These are phyloP conservation scores for Invenusta paracnida DNA, from an alignment of 2,888 invertebrate species.

Conservation along the genomic window DNA sequence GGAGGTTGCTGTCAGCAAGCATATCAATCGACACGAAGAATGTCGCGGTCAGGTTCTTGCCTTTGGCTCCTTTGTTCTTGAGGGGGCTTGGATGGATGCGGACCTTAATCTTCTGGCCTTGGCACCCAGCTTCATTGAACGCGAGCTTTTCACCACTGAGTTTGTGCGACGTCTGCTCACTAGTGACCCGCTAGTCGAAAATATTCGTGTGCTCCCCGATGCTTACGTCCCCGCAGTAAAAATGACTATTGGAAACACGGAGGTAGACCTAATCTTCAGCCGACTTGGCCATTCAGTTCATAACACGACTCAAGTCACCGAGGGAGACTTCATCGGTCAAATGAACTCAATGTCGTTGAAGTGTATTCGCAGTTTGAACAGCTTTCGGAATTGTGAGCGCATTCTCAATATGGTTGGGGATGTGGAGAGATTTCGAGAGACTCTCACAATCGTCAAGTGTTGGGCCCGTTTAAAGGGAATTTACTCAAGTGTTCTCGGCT, in stretches of 20 bases:
- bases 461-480: background rate
- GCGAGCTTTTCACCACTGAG: background rate
- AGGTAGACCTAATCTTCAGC: background rate
- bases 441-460: background rate
- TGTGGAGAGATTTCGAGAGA: background rate
- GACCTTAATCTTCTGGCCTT: background rate
- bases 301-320: background rate
- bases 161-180: background rate
- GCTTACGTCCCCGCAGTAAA: background rate
- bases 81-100: background rate
- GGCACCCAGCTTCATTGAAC: background rate
- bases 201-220: background rate
- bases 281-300: background rate
- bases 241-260: background rate
- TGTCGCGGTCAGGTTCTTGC: background rate
- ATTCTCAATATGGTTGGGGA: background rate
- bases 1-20: background rate
- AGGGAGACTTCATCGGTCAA: background rate
- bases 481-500: background rate
- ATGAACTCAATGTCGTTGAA: background rate
- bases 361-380: background rate
- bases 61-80: background rate
- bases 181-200: background rate
- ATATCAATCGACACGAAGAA: background rate
- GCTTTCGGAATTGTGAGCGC: background rate